Percentiles rank a stretch among this genome's conserved stretches.
Conservation (phyloP, 2,888 invertebrate species). For the Aspidiotus rigidus region DNA sequence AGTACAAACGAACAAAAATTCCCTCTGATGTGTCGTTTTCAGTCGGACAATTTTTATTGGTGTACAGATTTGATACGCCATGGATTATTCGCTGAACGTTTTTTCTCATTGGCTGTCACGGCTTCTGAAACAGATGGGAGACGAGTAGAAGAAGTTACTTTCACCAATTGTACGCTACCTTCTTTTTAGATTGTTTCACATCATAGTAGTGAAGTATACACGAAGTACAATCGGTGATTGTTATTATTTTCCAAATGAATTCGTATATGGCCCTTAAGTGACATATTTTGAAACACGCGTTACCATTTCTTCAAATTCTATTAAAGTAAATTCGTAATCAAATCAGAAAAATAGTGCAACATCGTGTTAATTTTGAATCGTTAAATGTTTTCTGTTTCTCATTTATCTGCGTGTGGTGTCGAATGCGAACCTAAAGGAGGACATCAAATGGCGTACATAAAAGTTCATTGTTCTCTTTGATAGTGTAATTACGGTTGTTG, state of each 20-base stretch:
- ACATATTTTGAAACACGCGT: conserved; percentile 29
- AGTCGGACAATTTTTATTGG: conserved; percentile 17
- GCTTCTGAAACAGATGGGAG: background rate
- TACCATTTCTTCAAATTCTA: conserved; percentile 18
- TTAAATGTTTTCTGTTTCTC: conserved; percentile 4
- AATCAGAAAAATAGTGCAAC: background rate
- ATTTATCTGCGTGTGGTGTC: conserved; percentile 19
- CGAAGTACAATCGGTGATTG: conserved; percentile 30
- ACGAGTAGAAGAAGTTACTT: conserved; percentile 25
- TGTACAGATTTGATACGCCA: conserved; percentile 26
- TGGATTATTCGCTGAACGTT: background rate
- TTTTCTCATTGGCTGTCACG: conserved; percentile 18
- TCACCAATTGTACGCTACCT: conserved; percentile 27
- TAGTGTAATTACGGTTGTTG: conserved; percentile 35
- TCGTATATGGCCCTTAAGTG: conserved; percentile 29
- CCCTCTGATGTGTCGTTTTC: background rate
- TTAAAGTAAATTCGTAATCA: conserved; percentile 9
- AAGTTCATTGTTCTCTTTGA: conserved; percentile 49
- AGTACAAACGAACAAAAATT: background rate
- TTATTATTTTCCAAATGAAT: conserved; percentile 26
- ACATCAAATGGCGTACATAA: conserved; percentile 50
- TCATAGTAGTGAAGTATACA: conserved; percentile 27
- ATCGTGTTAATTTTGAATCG: conserved; percentile 8
- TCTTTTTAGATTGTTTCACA: conserved; percentile 23
- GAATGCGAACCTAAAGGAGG: conserved; percentile 44